Evolutionary conservation across 2,797 vertebrate genomes (phyloP).

Genomic region (Oreonectes daqikongensis): DNA sequence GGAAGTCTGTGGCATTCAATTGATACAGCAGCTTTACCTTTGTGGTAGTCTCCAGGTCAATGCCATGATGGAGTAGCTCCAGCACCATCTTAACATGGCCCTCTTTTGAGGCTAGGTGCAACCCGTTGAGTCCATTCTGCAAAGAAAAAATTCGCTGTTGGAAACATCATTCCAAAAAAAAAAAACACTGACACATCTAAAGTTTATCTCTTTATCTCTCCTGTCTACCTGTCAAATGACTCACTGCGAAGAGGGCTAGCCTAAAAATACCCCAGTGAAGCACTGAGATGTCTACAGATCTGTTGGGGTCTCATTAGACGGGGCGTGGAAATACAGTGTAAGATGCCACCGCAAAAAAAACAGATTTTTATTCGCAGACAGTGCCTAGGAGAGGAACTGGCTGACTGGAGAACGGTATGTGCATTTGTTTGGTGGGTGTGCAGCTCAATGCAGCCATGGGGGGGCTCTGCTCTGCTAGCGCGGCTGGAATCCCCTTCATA

Average conservation of each 20-base stretch:
- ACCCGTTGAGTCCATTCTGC: conserved; percentile 94
- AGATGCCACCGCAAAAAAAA: conserved; percentile 7
- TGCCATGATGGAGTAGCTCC: conserved; percentile 90
- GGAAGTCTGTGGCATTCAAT: background rate
- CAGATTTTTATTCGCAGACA: background rate
- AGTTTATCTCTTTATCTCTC: conserved; percentile 28
- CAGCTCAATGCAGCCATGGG: conserved; percentile 60
- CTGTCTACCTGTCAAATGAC: conserved; percentile 36
- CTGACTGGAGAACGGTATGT: conserved; percentile 7
- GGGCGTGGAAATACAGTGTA: background rate
- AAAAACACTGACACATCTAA: conserved; percentile 36
- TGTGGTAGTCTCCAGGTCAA: conserved; percentile 90
- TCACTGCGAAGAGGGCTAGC: conserved; percentile 16
- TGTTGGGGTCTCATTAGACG: conserved; percentile 37
- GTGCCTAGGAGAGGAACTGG: conserved; percentile 20
- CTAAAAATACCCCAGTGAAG: conserved; percentile 47
- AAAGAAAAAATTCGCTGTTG: conserved; percentile 45
- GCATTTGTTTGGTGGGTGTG: conserved; percentile 29
- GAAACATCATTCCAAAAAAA: conserved; percentile 38
- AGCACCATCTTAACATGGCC: conserved; percentile 97
- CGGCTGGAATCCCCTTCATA: conserved; percentile 54
- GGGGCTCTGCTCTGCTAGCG: conserved; percentile 64
- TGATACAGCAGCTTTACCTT: conserved; percentile 78
- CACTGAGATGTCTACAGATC: conserved; percentile 33
- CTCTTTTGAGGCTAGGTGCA: conserved; percentile 96